These are phyloP conservation scores for Hyperoodon ampullatus DNA, from an alignment of 2,113 vertebrate species.

Conservation along the genomic window DNA sequence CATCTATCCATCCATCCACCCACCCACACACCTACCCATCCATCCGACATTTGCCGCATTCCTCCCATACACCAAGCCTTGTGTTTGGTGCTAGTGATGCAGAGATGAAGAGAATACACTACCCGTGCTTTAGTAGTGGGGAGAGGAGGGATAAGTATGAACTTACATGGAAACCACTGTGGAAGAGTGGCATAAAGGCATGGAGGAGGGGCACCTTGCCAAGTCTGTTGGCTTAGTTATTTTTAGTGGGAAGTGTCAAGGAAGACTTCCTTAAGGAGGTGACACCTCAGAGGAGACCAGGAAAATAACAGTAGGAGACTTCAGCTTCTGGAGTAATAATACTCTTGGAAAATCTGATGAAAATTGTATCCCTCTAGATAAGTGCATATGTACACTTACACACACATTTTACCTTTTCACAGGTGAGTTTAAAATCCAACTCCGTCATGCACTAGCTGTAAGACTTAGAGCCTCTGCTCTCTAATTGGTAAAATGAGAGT, in stretches of 20 bases:
- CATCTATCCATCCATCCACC: neutral
- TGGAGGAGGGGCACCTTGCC: neutral
- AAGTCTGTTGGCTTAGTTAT: slow-evolving; percentile 1
- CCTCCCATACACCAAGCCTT: neutral
- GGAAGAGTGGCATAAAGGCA: neutral
- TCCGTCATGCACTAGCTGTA: neutral
- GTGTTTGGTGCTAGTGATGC: neutral
- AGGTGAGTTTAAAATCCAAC: slow-evolving; percentile 22
- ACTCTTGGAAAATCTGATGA: neutral
- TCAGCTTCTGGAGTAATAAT: neutral
- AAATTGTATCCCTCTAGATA: slow-evolving; percentile 7
- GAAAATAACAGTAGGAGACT: neutral
- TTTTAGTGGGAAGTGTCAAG: neutral
- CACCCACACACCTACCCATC: neutral
- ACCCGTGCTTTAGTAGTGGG: neutral
- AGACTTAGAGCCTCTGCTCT: neutral
- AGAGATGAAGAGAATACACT: neutral
- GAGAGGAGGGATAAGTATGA: neutral
- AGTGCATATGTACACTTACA: neutral
- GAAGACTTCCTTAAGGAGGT: neutral
- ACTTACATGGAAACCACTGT: neutral
- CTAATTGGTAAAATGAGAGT: slow-evolving; percentile 44
- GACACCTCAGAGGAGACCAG: neutral
- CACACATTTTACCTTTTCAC: slow-evolving; percentile 10
- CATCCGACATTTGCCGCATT: neutral